Evolutionary conservation across 1,140 invertebrate genomes (phyloP).

Genomic region (Lepidurus couesii): DNA sequence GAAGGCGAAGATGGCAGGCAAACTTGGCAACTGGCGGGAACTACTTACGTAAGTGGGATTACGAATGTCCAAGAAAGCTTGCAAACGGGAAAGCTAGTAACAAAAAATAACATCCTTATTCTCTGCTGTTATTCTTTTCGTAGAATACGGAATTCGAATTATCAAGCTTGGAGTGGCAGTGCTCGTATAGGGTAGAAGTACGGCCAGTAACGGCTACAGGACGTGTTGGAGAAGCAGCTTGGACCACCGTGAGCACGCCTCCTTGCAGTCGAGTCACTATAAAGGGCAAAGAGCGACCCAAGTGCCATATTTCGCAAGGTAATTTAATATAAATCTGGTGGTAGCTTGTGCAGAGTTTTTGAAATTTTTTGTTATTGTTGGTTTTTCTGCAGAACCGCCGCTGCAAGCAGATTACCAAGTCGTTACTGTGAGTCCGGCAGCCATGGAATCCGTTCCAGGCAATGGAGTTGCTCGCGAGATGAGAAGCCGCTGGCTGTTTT

Average conservation of each 20-base stretch:
- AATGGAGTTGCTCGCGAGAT: neutral
- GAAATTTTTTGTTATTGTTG: neutral
- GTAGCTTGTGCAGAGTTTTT: neutral
- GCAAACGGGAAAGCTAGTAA: no score
- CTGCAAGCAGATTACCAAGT: slow-evolving; percentile 14
- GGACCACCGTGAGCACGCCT: neutral
- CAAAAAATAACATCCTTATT: neutral
- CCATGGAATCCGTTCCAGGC: neutral
- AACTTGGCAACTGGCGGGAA: neutral
- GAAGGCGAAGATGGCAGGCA: slow-evolving; percentile 5
- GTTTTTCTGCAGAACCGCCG: neutral
- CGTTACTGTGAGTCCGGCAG: neutral
- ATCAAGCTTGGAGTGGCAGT: slow-evolving; percentile 3
- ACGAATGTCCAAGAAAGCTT: no score
- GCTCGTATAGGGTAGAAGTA: neutral
- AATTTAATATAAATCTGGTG: neutral
- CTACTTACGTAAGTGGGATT: neutral
- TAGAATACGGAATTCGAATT: slow-evolving; percentile 2
- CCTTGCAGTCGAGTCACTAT: neutral
- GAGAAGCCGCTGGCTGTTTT: neutral
- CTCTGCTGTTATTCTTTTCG: neutral
- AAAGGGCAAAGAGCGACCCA: slow-evolving; percentile 9
- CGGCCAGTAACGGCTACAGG: neutral
- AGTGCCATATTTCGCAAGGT: slow-evolving; percentile 1
- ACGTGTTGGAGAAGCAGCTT: neutral